Conservation (phyloP, 2,797 vertebrate genomes). For the Peromyscus eremicus region DNA sequence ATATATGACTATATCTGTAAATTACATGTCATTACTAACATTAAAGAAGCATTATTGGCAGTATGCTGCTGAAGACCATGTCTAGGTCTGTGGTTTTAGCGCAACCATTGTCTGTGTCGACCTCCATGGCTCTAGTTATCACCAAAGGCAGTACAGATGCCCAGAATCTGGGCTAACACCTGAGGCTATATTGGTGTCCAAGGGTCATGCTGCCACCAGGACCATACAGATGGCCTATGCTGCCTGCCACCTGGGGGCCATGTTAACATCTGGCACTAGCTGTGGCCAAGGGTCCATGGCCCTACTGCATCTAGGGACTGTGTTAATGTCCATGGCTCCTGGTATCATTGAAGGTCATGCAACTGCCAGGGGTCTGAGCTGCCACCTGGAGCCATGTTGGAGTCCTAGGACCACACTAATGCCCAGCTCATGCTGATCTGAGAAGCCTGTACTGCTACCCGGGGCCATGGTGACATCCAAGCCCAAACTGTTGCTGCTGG, state of each 20-base stretch:
- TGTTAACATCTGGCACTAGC: neutral
- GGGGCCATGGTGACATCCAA: neutral
- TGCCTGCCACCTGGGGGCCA: neutral
- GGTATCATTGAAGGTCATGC: neutral
- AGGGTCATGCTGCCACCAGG: too few relatives aligned
- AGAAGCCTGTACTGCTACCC: neutral
- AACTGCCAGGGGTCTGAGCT: too few relatives aligned
- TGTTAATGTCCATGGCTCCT: neutral
- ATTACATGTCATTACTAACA: constrained; percentile 66
- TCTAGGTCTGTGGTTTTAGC: neutral
- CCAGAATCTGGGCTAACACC: too few relatives aligned
- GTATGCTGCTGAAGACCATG: neutral
- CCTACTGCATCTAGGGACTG: neutral
- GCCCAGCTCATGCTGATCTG: neutral
- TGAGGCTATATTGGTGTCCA: too few relatives aligned
- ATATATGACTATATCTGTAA: neutral
- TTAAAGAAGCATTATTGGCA: constrained; percentile 40
- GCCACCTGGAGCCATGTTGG: neutral
- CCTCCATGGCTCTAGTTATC: too few relatives aligned
- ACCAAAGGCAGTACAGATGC: too few relatives aligned
- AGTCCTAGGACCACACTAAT: neutral
- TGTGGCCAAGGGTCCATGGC: neutral
- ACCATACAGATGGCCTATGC: too few relatives aligned
- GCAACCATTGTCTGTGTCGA: neutral
- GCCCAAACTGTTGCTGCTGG: neutral